Base-by-base conservation (phyloP, 2,797 vertebrate species). In the Furcifer pardalis region DNA sequence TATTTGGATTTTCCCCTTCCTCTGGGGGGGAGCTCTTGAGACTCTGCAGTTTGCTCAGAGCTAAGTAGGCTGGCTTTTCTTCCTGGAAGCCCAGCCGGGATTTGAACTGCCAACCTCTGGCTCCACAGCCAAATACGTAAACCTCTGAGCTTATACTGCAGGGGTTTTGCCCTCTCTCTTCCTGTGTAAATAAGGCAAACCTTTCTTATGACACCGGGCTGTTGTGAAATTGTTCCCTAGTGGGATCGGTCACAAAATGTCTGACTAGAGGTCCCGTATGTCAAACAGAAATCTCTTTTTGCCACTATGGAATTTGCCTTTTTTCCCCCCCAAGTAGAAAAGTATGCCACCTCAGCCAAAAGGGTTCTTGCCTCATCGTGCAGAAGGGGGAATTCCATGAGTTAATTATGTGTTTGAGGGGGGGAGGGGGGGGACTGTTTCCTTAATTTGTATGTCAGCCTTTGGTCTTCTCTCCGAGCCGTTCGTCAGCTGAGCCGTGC, bases 321-420 rank as follows among this genome's bases (percentile, higher is more conserved):
- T 46, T 44, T 73, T 3, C 2, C 21, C 2, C 2, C 21, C 2
- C 1, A 12, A 44, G 5, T 12, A 72, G 6, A 44, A 37, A 56
- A 12, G 59, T 37, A 65, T 32, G n/a, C 27, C 32, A 37, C 37
- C 12, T 68, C 25, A 71, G 25, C 49, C 49, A n/a, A 7, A 49
- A 66, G 27, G 0, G 6, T 2, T 10, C 2, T 59, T 40, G 37
- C 23, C 66, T 13, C 37, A 42, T 60, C 49, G 21, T 71, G 9
- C 60, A 35, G 49, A 17, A 59, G n/a, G 66, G 66, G 65, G 76
- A 78, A 69, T 81, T 81, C 65, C 79, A 81, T 8, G 60, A 13
- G 49, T 69, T n/a, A n/a, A 71, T 59, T 59, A 42, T 40, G 15
- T 42, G 37, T 60, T 42, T 10, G 37, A 10, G 37, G 42, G 27